Evolutionary conservation across 2,888 invertebrate genomes (phyloP).

Genomic region (Drosophila mimetica): DNA sequence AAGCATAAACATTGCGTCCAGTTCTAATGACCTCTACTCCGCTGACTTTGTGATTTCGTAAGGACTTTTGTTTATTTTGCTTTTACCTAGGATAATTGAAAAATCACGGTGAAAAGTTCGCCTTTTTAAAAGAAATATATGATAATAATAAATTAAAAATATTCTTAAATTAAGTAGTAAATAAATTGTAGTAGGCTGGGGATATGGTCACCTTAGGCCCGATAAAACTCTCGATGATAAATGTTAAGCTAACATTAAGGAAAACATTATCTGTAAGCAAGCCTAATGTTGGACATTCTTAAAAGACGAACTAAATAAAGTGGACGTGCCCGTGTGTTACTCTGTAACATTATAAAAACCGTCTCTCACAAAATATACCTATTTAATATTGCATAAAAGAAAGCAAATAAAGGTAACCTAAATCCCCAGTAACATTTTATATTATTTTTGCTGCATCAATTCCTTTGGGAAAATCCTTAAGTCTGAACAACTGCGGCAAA

Average conservation of each 20-base stretch:
- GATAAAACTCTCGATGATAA: too few species aligned
- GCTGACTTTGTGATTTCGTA: constrained; percentile 16
- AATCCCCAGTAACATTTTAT: background rate
- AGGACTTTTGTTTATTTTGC: background rate
- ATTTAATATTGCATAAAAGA: background rate
- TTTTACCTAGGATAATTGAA: background rate
- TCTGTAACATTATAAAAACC: too few species aligned
- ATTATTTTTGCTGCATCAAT: background rate
- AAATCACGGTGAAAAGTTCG: background rate
- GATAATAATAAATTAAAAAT: background rate
- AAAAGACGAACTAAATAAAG: too few species aligned
- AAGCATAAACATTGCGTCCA: constrained; percentile 29
- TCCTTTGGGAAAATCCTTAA: constrained; percentile 3
- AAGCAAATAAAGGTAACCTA: background rate
- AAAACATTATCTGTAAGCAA: too few species aligned
- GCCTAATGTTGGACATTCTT: too few species aligned
- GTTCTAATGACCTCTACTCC: constrained; percentile 1
- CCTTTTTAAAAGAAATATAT: too few species aligned
- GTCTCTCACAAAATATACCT: too few species aligned
- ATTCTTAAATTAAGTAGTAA: background rate
- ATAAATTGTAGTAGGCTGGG: too few species aligned
- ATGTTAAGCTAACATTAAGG: too few species aligned
- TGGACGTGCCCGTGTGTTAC: too few species aligned
- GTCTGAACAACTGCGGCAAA: constrained; percentile 3
- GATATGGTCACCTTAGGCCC: too few species aligned